A percentile compares a stretch with the other conserved stretches of the same genome.
These are phyloP conservation scores for Neotragus pygmaeus DNA, from an alignment of 2,113 vertebrate genomes.

Conservation along the genomic window DNA sequence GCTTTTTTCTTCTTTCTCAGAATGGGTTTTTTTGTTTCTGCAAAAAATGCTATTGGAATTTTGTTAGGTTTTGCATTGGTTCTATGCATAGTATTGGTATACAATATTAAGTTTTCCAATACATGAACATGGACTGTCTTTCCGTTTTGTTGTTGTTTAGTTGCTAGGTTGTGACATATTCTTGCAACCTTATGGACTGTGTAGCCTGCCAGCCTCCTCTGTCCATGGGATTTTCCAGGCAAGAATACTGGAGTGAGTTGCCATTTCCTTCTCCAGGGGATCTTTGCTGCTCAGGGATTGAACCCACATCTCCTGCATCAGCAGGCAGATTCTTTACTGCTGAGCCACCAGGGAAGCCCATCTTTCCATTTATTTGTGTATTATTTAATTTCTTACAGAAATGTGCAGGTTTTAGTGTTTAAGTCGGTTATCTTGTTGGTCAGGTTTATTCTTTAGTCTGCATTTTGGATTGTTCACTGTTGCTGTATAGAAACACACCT, in stretches of 20 bases:
- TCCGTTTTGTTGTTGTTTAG: not conserved
- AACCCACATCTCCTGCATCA: not conserved
- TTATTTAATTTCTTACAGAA: conserved; percentile 1
- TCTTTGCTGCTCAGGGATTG: not conserved
- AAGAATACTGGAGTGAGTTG: not conserved
- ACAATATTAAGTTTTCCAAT: not conserved
- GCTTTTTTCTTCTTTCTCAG: conserved; percentile 1
- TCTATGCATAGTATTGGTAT: not conserved
- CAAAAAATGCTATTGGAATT: not conserved
- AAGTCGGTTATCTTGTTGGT: not conserved
- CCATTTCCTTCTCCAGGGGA: not conserved
- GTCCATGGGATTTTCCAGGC: not conserved
- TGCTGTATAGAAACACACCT: not conserved
- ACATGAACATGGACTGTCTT: not conserved
- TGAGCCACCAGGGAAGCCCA: not conserved
- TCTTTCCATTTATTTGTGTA: not conserved
- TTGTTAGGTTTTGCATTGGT: not conserved
- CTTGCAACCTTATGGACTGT: not conserved
- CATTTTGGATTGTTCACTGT: not conserved
- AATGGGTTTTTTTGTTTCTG: not conserved
- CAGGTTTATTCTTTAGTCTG: not conserved
- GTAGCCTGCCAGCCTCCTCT: not conserved
- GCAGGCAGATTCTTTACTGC: not conserved
- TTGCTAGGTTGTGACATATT: not conserved
- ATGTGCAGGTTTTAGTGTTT: not conserved